phyloP scores from a whole-genome alignment of 1,140 invertebrate species.

The Caenorhabditis brenneri region DNA sequence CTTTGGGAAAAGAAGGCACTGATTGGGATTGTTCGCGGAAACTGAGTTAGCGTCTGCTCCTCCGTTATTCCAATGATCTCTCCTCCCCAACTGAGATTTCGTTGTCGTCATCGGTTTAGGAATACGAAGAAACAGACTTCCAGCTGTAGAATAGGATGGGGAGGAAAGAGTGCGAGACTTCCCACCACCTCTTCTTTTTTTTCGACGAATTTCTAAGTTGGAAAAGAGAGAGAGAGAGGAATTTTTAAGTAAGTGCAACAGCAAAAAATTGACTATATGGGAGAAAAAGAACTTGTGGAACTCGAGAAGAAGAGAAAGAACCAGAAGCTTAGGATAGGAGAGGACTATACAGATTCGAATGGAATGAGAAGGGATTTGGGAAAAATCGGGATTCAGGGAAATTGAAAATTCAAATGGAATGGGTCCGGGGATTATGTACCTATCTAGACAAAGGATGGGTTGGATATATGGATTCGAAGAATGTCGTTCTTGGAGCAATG shows the following conservation, averaged over 20 bases:
- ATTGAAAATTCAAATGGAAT: too few species aligned
- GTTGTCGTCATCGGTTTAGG: background rate
- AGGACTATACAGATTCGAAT: background rate
- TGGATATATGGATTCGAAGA: too few species aligned
- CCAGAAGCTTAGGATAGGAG: background rate
- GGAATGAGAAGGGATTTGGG: too few species aligned
- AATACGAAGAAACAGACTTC: background rate
- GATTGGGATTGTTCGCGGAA: constrained; percentile 40
- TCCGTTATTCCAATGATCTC: background rate
- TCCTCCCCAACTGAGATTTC: background rate
- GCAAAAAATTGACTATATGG: background rate
- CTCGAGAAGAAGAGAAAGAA: too few species aligned
- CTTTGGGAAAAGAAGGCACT: background rate
- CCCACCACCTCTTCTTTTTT: background rate
- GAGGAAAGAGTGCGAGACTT: constrained; percentile 1
- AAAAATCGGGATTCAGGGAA: too few species aligned
- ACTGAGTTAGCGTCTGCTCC: constrained; percentile 12
- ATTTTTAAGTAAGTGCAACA: background rate
- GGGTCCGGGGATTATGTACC: too few species aligned
- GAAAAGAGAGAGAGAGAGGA: background rate
- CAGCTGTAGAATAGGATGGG: too few species aligned
- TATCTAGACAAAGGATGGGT: too few species aligned
- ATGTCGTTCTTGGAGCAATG: too few species aligned
- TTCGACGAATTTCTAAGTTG: constrained; percentile 14
- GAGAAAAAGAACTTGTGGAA: too few species aligned